These are phyloP conservation scores for Apamea sordens DNA, from an alignment of 2,888 invertebrate genomes.

Conservation along the genomic window DNA sequence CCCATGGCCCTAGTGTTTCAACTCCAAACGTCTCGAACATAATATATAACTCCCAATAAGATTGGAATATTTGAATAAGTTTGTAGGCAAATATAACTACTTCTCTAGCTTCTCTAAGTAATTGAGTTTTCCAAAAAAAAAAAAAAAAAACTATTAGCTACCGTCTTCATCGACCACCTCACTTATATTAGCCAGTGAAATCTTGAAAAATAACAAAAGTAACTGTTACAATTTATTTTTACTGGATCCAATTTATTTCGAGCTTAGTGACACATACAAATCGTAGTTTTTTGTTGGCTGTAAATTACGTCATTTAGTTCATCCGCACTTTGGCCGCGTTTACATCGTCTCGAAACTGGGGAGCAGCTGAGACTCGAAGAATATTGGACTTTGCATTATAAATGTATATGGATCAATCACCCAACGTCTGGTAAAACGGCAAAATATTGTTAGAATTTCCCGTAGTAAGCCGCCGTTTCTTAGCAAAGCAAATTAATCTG, in stretches of 20 bases:
- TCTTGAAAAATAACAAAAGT: conserved; percentile 28
- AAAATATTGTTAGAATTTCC: conserved; percentile 10
- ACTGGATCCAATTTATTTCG: conserved; percentile 51
- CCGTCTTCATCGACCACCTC: not conserved
- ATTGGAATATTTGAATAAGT: not conserved
- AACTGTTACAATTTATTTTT: conserved; percentile 43
- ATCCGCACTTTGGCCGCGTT: conserved; percentile 23
- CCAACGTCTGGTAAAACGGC: conserved; percentile 4
- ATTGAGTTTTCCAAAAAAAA: too few species aligned
- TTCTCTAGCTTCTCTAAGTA: not conserved
- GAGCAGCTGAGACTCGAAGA: conserved; percentile 9
- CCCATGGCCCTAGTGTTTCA: too few species aligned
- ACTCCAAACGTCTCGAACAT: too few species aligned
- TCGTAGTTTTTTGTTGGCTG: conserved; percentile 45
- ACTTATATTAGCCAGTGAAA: not conserved
- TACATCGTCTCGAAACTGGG: conserved; percentile 19
- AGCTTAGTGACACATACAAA: conserved; percentile 56
- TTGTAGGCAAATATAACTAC: not conserved
- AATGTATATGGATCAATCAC: conserved; percentile 23
- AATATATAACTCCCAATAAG: too few species aligned
- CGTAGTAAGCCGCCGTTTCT: not conserved
- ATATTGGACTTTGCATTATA: conserved; percentile 22
- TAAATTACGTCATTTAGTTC: conserved; percentile 49
- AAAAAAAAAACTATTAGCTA: not conserved
- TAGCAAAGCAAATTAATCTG: conserved; percentile 2